A percentile compares a stretch with the other conserved stretches of the same genome.
Evolutionary conservation across 2,113 vertebrate species (phyloP).

Genomic region (Scalopus aquaticus): DNA sequence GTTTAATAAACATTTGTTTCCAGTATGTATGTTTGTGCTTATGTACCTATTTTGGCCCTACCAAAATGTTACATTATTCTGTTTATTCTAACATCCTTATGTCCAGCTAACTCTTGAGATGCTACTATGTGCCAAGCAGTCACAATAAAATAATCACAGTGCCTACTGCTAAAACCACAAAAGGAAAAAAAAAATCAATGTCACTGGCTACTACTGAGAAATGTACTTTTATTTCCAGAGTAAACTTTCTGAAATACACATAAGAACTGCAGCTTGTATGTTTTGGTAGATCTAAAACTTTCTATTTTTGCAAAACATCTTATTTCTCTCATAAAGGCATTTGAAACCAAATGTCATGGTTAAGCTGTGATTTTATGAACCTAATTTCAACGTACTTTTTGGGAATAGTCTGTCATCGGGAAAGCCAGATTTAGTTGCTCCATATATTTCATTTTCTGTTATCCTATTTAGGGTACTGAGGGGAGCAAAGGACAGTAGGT

Average conservation of each 20-base stretch:
- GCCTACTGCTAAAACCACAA: background rate
- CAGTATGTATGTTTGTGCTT: background rate
- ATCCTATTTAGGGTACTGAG: background rate
- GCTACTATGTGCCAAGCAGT: background rate
- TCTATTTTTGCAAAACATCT: background rate
- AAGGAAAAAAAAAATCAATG: background rate
- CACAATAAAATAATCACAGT: background rate
- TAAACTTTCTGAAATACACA: background rate
- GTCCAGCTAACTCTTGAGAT: background rate
- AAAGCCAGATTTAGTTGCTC: background rate
- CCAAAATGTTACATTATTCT: background rate
- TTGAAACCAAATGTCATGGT: background rate
- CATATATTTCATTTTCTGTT: background rate
- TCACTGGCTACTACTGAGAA: background rate
- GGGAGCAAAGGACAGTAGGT: background rate
- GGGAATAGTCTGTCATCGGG: background rate
- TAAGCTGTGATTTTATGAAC: background rate
- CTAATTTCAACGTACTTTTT: background rate
- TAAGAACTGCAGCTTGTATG: background rate
- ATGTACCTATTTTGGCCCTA: background rate
- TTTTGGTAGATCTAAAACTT: background rate
- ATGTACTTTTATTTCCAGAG: background rate
- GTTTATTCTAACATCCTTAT: background rate
- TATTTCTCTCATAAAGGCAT: background rate
- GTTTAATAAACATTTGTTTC: background rate